Evolutionary conservation across 2,797 vertebrate species (phyloP).

Genomic region (Ispidina picta): DNA sequence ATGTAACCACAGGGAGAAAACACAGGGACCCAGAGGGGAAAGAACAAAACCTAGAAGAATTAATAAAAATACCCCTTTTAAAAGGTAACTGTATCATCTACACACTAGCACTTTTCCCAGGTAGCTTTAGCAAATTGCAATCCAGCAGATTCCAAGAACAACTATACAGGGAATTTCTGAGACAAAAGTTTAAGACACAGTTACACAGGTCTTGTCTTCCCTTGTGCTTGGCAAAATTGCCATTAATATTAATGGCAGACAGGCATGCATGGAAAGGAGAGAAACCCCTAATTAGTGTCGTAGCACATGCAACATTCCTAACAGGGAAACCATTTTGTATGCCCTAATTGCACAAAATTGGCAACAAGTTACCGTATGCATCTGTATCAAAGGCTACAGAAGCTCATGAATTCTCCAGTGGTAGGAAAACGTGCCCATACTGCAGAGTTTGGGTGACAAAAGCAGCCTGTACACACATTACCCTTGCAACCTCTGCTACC

Average conservation of each 20-base stretch:
- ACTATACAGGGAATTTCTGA: neutral
- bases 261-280: conserved; percentile 71
- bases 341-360: conserved; percentile 73
- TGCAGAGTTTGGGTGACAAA: conserved; percentile 64
- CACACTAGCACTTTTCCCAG: neutral
- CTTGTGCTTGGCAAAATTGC: conserved; percentile 55
- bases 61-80: neutral
- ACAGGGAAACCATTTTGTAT: conserved; percentile 76
- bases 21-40: neutral
- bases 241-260: conserved; percentile 77
- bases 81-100: neutral
- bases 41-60: neutral
- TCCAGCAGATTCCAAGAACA: conserved; percentile 3
- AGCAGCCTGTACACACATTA: neutral
- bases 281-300: conserved; percentile 67
- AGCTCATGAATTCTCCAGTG: conserved; percentile 57
- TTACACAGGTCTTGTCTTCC: conserved; percentile 58
- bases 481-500: conserved; percentile 5
- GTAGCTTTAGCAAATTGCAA: neutral
- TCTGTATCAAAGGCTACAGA: conserved; percentile 63
- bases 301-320: conserved; percentile 68
- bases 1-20: neutral
- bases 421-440: conserved; percentile 60
- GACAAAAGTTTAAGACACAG: conserved; percentile 56
- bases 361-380: conserved; percentile 67